Base-by-base conservation (phyloP, 2,888 invertebrate genomes). In the Agonopterix alstromeriana region DNA sequence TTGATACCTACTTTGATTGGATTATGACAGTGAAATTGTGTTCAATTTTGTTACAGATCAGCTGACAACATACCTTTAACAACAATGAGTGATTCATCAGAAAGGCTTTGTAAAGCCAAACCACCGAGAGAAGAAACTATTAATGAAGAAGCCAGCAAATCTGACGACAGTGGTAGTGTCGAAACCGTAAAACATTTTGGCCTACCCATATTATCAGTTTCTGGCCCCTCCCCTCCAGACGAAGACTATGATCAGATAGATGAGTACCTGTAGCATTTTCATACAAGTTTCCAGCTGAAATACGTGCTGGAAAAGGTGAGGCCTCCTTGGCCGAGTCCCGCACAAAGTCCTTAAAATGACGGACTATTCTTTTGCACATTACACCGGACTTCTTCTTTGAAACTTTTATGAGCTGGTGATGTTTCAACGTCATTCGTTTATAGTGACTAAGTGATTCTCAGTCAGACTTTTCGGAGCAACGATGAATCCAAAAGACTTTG, bases 141-240 rank as follows among this genome's bases (percentile, higher is more conserved):
- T 8, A 84, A 78, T 53, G 88, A 90, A 59, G 88, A 89, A 68
- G 80, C 73, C 1, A 67, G 71, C 52, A 87, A 83, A 61, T 88
- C 87, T 0, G 87, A 87, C 35, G 86, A 87, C 63, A 86, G 84
- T 47, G 77, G 85, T 48, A 87, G 87, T 57, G 78, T 87, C 1
- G 87, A 89, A 51, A 88, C 91, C 41, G 91, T 91, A 47, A 86
- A 85, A 58, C 93, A 93, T 62, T 93, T 93, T 55, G 93, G 93
- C 40, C 83, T 95, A 61, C 94, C 94, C 45, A 94, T 94, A 61
- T 90, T 95, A 5, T 94, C 94, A 17, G 91, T 95, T 35, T 94
- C 94, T 9, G 94, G 94, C n/a, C 94, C 94, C 0, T 94, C 94
- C 11, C 94, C 94, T 36, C 93, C 94, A 10, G 93, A 94, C 61